Conservation (phyloP, 2,113 vertebrate genomes). For the Ahaetulla prasina region DNA sequence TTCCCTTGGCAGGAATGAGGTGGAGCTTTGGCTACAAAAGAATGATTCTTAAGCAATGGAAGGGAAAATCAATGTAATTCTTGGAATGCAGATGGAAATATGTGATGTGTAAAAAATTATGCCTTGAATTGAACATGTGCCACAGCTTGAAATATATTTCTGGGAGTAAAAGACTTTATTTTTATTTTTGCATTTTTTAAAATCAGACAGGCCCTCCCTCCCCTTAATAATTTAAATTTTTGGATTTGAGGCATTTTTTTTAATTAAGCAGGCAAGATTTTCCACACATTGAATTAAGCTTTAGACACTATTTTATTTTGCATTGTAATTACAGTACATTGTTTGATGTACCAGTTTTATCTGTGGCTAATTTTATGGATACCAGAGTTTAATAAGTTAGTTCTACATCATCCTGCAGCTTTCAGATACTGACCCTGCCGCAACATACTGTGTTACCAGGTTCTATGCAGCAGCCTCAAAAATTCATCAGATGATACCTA, state of each 20-base stretch:
- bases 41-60: neutral
- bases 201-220: neutral
- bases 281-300: neutral
- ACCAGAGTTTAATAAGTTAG: neutral
- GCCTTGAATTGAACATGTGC: neutral
- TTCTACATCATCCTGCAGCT: neutral
- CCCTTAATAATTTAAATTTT: neutral
- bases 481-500: neutral
- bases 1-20: neutral
- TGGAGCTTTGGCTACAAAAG: neutral
- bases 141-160: neutral
- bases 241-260: neutral
- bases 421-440: neutral
- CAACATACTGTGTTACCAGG: neutral
- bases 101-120: neutral
- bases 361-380: neutral
- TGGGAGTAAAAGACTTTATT: accelerated
- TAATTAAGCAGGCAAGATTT: neutral
- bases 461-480: neutral
- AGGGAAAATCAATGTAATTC: neutral
- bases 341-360: neutral
- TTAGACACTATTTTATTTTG: accelerated
- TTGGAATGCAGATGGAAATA: neutral
- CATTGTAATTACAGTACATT: neutral
- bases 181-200: neutral